Base-by-base conservation (phyloP, 2,797 vertebrate genomes). In the Holocentrus rufus region DNA sequence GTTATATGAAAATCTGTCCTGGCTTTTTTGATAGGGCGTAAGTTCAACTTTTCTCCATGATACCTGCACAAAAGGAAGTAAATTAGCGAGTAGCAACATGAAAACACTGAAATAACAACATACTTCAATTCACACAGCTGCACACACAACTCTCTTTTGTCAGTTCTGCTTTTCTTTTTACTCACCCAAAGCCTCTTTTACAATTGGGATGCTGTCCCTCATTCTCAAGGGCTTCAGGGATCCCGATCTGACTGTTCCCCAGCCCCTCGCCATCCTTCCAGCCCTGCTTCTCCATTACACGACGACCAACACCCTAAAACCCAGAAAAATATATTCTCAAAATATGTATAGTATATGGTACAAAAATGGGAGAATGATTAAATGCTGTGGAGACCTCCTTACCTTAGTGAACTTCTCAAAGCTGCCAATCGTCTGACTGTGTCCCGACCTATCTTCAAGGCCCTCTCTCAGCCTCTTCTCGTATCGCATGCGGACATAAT, bases 381-480 rank as follows among this genome's bases (percentile, higher is more conserved):
- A 44, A 25, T 20, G 8, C 18, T 11, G 9, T 27, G 30, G 0
- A 18, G 10, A 42, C 4, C 14, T 30, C 4, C 55, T 62, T 78
- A 97, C 98, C 94, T 96, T 98, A 47, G 98, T 98, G 81, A 97
- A 88, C 71, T 84, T 96, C 89, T 99, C 97, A n/a, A 99, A 99
- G 80, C 85, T 91, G 56, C 98, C 98, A 5, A 98, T 94, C 39
- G 91, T 89, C 46, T 91, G 87, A 65, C 82, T 79, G 5, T 87
- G 54, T 46, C 90, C 87, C 0, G 94, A 92, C 0, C 85, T 79
- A 0, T 90, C 88, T 82, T 96, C 94, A 79, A 93, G 81, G 27
- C 97, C 96, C 0, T 94, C 95, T 53, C 96, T 93, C 5, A 94
- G 93, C 59, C 96, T 95, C 68, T 57, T 93, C 31, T 99, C 97